Base-by-base conservation (phyloP, 2,888 invertebrate genomes). In the Nineta flava region DNA sequence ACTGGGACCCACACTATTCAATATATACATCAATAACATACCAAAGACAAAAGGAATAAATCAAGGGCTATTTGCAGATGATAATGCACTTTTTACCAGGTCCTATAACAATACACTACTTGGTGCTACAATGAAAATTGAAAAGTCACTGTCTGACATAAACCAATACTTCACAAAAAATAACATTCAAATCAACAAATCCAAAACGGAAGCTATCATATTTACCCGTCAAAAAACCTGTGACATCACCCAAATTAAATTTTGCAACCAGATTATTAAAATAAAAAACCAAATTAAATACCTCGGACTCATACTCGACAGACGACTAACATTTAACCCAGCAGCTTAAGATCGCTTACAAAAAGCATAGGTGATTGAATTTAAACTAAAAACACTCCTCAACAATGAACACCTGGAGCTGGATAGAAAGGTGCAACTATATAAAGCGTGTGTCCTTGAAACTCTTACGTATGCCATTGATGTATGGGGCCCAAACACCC, bases 21-120 rank as follows among this genome's bases (percentile, higher is more conserved):
- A 47, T 40, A n/a, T 57, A 3, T 58, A 53, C 47, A 53, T 55
- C 2, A 52, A 52, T 13, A 59, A 53, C 53, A 56, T 57, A 55
- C 57, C 21, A 35, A 54, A 47, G 49, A 53, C 49, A 42, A 44
- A 1, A 50, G 51, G 7, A 52, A 49, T 49, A 2, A 47, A 48
- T 6, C 49, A 38, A 6, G 55, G 34, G 48, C 53, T 17, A 7
- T 57, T 46, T 51, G 53, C 53, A 6, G 53, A 49, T 17, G 53
- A 51, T 52, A 58, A 54, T 47, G 55, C 52, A 13, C n/a, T 50
- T 10, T 35, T 47, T n/a, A 32, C 32, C 9, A 52, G 50, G 54
- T 9, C 32, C 7, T 9, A 10, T 9, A 32, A 32, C 32, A 32
- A 32, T 9, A 32, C 7, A 9, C 32, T 7, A 10, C 9, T 9